Evolutionary conservation across 2,888 invertebrate species (phyloP).

Genomic region (Darwinula stevensoni): DNA sequence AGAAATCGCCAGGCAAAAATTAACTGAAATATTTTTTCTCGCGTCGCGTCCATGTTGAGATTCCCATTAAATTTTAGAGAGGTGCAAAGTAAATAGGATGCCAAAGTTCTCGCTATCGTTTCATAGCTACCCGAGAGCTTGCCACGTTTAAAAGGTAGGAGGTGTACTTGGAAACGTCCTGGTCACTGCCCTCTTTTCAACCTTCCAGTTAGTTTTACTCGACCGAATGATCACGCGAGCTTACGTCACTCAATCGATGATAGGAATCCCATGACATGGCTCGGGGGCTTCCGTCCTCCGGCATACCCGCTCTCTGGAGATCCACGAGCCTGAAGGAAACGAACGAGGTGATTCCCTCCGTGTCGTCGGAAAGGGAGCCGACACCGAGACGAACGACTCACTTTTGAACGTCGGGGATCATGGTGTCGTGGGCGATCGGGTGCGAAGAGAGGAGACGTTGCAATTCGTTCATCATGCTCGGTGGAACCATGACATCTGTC

Average conservation of each 20-base stretch:
- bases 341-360: not conserved
- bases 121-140: no score
- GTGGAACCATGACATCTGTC: constrained; percentile 40
- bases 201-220: no score
- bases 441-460: not conserved
- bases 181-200: no score
- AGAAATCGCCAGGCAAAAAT: no score
- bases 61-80: no score
- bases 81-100: no score
- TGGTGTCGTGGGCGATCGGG: constrained; percentile 10
- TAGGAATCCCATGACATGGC: constrained; percentile 11
- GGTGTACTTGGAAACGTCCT: no score
- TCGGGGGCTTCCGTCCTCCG: no score
- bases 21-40: no score
- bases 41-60: no score
- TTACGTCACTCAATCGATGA: constrained; percentile 19
- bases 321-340: not conserved
- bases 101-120: no score
- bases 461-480: constrained; percentile 19
- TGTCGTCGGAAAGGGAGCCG: not conserved
- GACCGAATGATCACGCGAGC: constrained; percentile 11
- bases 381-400: constrained; percentile 1
- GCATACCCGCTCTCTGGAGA: not conserved
- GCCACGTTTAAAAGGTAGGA: no score
- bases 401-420: constrained; percentile 15